Conservation (phyloP, 2,113 vertebrate genomes). For the Oplegnathus fasciatus region DNA sequence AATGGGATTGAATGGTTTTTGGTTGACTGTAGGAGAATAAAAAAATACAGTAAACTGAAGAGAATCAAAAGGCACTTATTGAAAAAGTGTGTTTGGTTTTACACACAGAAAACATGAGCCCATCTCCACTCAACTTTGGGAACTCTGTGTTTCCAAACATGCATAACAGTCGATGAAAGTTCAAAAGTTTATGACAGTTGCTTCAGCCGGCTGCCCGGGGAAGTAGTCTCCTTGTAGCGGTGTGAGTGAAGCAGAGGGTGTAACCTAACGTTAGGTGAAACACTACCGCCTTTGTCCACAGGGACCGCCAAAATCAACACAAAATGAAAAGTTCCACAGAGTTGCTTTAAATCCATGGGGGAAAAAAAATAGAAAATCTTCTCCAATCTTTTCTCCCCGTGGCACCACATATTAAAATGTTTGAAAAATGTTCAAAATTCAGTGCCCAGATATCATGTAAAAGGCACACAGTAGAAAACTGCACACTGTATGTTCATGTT, state of each 20-base stretch:
- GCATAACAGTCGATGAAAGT: slow-evolving; percentile 3
- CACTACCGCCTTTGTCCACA: too few species aligned
- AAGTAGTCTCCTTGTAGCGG: too few species aligned
- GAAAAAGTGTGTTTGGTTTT: not conserved
- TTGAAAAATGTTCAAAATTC: not conserved
- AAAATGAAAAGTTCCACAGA: too few species aligned
- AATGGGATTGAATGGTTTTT: not conserved
- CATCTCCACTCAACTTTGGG: not conserved
- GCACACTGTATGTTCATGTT: slow-evolving; percentile 9
- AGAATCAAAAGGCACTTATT: not conserved
- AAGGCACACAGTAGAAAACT: not conserved
- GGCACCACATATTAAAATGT: not conserved
- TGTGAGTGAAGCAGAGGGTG: too few species aligned
- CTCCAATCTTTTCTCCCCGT: not conserved
- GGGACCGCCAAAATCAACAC: too few species aligned
- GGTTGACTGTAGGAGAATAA: not conserved
- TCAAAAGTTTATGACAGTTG: not conserved
- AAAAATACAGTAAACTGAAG: not conserved
- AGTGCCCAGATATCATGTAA: not conserved
- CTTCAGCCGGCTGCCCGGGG: too few species aligned
- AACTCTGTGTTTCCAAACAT: not conserved
- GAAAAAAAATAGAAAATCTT: not conserved
- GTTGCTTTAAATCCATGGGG: not conserved
- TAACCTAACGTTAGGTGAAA: too few species aligned
- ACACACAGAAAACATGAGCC: not conserved